A percentile compares a stretch with the other conserved stretches of the same genome.
Conservation (phyloP, 1,140 invertebrate genomes). For the Lepidurus arcticus region DNA sequence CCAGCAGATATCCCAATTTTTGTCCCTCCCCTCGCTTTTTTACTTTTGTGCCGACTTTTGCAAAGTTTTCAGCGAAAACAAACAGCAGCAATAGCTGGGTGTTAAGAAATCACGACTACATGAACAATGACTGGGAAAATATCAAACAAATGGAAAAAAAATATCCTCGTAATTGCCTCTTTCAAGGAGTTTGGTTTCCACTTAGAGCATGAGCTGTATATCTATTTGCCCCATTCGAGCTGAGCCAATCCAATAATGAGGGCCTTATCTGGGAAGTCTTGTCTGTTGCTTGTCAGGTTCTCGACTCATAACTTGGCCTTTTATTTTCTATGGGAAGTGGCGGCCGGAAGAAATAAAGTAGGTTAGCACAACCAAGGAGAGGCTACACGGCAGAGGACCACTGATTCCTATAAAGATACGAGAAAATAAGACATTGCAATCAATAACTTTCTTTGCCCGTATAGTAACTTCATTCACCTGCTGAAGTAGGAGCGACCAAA, state of each 20-base stretch:
- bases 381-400: background rate
- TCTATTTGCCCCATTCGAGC: slow-evolving; percentile 11
- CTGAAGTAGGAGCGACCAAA: background rate
- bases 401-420: background rate
- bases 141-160: background rate
- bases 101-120: background rate
- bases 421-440: background rate
- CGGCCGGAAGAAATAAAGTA: background rate
- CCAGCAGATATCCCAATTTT: too few species aligned
- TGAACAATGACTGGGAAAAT: background rate
- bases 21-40: too few species aligned
- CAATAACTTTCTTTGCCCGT: background rate
- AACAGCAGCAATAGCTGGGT: background rate
- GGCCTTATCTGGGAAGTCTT: background rate
- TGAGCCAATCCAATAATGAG: slow-evolving; percentile 7
- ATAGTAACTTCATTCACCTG: background rate
- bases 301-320: background rate
- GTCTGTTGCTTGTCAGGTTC: slow-evolving; percentile 1
- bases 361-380: background rate
- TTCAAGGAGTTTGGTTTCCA: background rate
- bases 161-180: background rate
- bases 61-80: background rate
- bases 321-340: background rate
- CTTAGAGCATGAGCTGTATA: background rate
- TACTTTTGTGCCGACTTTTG: background rate